Evolutionary conservation across 2,113 vertebrate species (phyloP).

Genomic region (Indicator indicator): DNA sequence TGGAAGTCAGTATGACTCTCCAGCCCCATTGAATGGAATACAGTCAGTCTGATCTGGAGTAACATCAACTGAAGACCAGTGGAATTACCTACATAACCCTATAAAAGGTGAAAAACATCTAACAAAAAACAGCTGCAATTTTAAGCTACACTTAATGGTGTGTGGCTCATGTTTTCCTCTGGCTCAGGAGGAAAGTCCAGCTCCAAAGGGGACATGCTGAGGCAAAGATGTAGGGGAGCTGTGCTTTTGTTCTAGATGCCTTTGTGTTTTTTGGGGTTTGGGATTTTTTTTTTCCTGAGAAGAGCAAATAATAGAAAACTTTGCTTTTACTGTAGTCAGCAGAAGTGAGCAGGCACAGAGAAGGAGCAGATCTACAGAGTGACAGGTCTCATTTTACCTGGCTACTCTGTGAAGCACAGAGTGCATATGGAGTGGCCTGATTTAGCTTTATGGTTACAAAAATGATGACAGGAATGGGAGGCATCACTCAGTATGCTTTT

Average conservation of each 20-base stretch:
- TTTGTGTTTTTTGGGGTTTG: neutral
- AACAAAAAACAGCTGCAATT: neutral
- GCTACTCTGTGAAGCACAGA: neutral
- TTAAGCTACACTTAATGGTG: neutral
- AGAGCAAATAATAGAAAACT: neutral
- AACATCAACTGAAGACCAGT: neutral
- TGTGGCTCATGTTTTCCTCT: accelerated
- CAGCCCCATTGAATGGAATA: neutral
- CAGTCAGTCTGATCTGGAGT: neutral
- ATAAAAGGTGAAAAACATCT: neutral
- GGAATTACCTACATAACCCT: neutral
- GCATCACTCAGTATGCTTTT: neutral
- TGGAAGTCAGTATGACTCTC: neutral
- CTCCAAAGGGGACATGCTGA: neutral
- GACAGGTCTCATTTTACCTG: neutral
- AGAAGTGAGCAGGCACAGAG: neutral
- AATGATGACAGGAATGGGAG: neutral
- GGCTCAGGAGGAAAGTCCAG: neutral
- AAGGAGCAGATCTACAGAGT: neutral
- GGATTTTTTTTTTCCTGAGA: neutral
- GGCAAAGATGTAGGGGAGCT: neutral
- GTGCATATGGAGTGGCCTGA: neutral
- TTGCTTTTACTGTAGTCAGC: neutral
- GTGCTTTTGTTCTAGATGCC: neutral
- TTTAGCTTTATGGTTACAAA: neutral